phyloP scores from a whole-genome alignment of 2,888 invertebrate species.

The Platerodrilus igneus region DNA sequence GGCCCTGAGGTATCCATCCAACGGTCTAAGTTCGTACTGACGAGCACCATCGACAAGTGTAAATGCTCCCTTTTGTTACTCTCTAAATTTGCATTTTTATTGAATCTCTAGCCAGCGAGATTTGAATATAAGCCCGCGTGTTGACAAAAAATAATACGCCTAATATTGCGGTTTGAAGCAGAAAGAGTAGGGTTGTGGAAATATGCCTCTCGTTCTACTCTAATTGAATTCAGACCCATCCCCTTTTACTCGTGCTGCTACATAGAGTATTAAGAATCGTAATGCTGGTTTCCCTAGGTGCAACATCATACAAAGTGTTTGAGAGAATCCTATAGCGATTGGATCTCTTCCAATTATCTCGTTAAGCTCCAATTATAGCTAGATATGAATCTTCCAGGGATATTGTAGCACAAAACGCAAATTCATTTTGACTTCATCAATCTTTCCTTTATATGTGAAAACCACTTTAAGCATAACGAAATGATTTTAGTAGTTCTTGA shows the following conservation, averaged over 20 bases:
- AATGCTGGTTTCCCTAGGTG: constrained; percentile 17
- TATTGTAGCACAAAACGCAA: constrained; percentile 22
- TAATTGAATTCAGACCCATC: constrained; percentile 22
- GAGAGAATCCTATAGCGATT: constrained; percentile 45
- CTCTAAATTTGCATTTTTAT: constrained; percentile 57
- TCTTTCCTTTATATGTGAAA: constrained; percentile 26
- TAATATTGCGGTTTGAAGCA: constrained; percentile 53
- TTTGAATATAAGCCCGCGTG: constrained; percentile 49
- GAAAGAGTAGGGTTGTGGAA: constrained; percentile 41
- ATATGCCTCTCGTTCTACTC: constrained; percentile 36
- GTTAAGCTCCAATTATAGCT: constrained; percentile 64
- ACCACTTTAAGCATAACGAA: no score
- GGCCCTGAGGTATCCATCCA: constrained; percentile 24
- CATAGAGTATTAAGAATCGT: constrained; percentile 22
- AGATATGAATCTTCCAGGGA: constrained; percentile 52
- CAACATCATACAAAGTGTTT: constrained; percentile 25
- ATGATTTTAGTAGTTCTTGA: no score
- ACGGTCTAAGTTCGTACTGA: constrained; percentile 29
- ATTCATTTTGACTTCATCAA: constrained; percentile 28
- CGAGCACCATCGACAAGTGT: constrained; percentile 47
- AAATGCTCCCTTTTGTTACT: constrained; percentile 53
- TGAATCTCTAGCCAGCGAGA: constrained; percentile 48
- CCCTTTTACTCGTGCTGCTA: constrained; percentile 13
- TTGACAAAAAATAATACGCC: constrained; percentile 62
- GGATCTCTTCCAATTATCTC: constrained; percentile 58